phyloP scores from a whole-genome alignment of 2,888 invertebrate genomes.

The Clanis bilineata region DNA sequence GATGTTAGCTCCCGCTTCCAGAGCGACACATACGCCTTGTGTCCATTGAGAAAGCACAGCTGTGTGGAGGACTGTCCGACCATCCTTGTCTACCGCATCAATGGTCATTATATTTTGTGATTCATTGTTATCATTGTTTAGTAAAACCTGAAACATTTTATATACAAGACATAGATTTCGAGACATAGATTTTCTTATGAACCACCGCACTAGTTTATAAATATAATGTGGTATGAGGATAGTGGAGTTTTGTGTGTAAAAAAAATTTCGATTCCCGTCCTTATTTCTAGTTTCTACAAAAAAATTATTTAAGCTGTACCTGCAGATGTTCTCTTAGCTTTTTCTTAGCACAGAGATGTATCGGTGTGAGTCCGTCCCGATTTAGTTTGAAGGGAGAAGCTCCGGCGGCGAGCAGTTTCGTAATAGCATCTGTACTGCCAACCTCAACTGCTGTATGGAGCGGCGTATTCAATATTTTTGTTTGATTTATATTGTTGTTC shows the following conservation, averaged over 20 bases:
- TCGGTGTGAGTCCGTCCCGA: slow-evolving; percentile 31
- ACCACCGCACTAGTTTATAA: no score
- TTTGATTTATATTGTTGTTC: slow-evolving; percentile 12
- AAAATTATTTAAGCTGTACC: no score
- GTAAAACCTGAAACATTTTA: slow-evolving; percentile 28
- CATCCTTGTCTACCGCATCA: slow-evolving; percentile 28
- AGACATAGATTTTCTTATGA: no score
- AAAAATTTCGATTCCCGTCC: no score
- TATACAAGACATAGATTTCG: background rate
- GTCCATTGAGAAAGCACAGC: no score
- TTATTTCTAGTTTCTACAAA: no score
- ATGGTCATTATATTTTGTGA: slow-evolving; percentile 14
- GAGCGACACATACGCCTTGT: no score
- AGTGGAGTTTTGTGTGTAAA: no score
- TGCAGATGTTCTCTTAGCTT: slow-evolving; percentile 31
- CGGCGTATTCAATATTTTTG: slow-evolving; percentile 21
- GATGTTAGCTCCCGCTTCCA: no score
- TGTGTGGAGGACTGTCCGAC: slow-evolving; percentile 60
- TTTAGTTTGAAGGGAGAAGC: slow-evolving; percentile 25
- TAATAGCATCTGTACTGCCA: slow-evolving; percentile 25
- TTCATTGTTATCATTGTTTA: slow-evolving; percentile 16
- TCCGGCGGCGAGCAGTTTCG: slow-evolving; percentile 27
- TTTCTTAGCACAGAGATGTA: slow-evolving; percentile 38
- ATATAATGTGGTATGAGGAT: no score
- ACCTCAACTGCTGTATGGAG: slow-evolving; percentile 41